Evolutionary conservation across 1,140 invertebrate genomes (phyloP), one percentile per base, ranked within the genome.

Genomic region (Campoletis sonorensis): DNA sequence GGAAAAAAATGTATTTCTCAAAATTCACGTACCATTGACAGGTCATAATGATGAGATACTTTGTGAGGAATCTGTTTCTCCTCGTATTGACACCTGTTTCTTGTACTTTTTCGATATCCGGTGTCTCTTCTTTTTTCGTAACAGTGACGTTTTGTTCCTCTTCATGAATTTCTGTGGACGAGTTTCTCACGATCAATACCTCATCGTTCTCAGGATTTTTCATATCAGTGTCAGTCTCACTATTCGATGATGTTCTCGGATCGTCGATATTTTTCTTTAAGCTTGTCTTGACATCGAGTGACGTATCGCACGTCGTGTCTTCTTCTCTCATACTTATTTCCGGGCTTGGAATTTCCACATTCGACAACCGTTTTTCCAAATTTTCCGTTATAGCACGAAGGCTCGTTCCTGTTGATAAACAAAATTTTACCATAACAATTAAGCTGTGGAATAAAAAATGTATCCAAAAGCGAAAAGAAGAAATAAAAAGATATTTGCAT

Each of bases 11-110:
- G 4, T 26, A 51, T 70, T 80, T 51, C 21, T 30, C 45, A 3
- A 54, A 67, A 21, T 15, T 21, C 4, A 80, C 23, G 79, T 84
- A 88, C 86, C 87, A 88, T 83, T 87, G 86, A 77, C 37, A 82
- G 72, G 82, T 23, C 71, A 87, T 85, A 27, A 82, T 51, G 16
- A 68, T 23, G 7, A 81, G 49, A 21, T 87, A 84, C 77, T 83
- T 87, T 18, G 75, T 84, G 21, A 86, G 40, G 15, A 49, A 51
- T 10, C 7, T 45, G 18, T 83, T 83, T 40, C 81, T 40, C 7
- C 58, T 64, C 51, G 21, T 70, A 33, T 70, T 70, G 26, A 70
- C 27, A 70, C 27, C n/a, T 33, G 67, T 33, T 70, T 70, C 67
- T 70, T 70, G 67, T 13, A 23, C 30, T 51, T 82, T 67, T 18